Percentiles rank a stretch among this genome's conserved stretches.
Conservation (phyloP, 2,113 vertebrate genomes). For the Bufo bufo region DNA sequence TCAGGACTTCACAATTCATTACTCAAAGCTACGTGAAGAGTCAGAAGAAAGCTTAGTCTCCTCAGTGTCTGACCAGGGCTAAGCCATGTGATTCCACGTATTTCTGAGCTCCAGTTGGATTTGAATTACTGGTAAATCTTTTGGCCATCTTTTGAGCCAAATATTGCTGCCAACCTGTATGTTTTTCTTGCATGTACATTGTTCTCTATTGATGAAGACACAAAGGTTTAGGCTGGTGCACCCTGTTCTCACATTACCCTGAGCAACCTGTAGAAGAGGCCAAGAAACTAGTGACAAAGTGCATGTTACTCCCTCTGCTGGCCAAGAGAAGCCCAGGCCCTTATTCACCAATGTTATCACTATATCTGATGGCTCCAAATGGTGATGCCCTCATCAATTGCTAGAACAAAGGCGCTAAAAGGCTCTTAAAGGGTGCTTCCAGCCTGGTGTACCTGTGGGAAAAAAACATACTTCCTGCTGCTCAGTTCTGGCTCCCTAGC, state of each 20-base stretch:
- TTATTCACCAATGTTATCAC: background rate
- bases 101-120: background rate
- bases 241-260: background rate
- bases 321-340: background rate
- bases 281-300: background rate
- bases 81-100: too few species aligned
- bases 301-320: slow-evolving; percentile 27
- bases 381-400: background rate
- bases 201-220: background rate
- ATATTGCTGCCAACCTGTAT: background rate
- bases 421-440: background rate
- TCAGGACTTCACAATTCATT: too few species aligned
- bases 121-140: background rate
- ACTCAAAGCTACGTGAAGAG: too few species aligned
- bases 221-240: background rate
- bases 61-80: background rate
- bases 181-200: background rate
- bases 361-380: background rate
- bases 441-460: too few species aligned
- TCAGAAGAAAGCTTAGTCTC: background rate
- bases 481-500: too few species aligned
- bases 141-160: background rate
- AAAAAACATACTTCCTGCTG: too few species aligned
- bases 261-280: background rate
- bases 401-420: background rate